Evolutionary conservation across 2,797 vertebrate species (phyloP).

Genomic region (Selene dorsalis): DNA sequence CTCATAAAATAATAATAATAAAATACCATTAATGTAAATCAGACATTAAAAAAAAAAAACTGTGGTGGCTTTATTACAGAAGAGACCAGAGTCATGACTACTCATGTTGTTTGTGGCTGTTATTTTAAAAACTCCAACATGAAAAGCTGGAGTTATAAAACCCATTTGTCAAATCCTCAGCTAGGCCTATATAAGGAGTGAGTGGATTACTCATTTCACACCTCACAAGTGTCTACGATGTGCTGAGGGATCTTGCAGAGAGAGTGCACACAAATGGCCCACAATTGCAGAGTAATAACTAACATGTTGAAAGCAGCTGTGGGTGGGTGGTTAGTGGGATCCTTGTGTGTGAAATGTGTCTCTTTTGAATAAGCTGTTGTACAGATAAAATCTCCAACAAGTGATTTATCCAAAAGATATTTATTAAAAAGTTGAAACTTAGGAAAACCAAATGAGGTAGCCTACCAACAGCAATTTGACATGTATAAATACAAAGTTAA

Average conservation of each 20-base stretch:
- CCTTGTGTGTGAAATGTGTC: constrained; percentile 60
- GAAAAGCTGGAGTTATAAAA: constrained; percentile 60
- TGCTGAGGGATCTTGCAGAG: constrained; percentile 59
- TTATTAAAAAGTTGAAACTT: constrained; percentile 69
- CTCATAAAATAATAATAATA: too few species aligned
- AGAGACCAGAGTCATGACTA: constrained; percentile 20
- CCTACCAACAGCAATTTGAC: constrained; percentile 45
- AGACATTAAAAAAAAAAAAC: neutral
- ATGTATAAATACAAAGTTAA: constrained; percentile 71
- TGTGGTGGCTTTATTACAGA: neutral
- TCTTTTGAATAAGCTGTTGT: constrained; percentile 7
- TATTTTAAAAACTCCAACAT: constrained; percentile 52
- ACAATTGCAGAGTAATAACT: constrained; percentile 69
- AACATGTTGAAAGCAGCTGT: constrained; percentile 69
- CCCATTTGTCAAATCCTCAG: constrained; percentile 63
- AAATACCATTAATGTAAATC: neutral
- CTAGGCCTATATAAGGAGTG: constrained; percentile 67
- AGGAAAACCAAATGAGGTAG: constrained; percentile 50
- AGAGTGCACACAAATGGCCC: constrained; percentile 62
- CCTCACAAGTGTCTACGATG: constrained; percentile 74
- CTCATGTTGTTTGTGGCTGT: constrained; percentile 31
- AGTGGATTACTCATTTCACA: constrained; percentile 80
- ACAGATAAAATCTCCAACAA: constrained; percentile 29
- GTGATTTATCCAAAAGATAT: constrained; percentile 49
- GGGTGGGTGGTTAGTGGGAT: constrained; percentile 70